Conservation (phyloP, 2,797 vertebrate genomes). For the Jordanella pulchra region DNA sequence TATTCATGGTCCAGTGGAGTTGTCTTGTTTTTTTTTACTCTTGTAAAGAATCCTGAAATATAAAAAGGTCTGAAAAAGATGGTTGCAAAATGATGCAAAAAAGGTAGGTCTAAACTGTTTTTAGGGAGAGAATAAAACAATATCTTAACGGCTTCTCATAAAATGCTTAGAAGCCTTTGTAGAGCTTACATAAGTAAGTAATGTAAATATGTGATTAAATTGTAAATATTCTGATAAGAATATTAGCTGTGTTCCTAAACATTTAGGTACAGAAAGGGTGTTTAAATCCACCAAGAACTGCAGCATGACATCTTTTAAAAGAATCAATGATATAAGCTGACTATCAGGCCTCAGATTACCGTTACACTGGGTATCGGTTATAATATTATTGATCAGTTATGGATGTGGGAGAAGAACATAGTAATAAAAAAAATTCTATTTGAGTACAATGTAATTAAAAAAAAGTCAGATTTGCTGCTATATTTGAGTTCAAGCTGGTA, state of each 20-base stretch:
- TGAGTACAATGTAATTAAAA: constrained; percentile 1
- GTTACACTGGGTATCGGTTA: constrained; percentile 16
- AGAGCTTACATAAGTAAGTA: not conserved
- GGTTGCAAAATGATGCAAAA: not conserved
- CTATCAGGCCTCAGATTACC: not conserved
- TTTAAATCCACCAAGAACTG: constrained; percentile 16
- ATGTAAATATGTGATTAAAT: constrained; percentile 15
- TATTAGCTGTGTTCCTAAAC: not conserved
- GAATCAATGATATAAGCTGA: not conserved
- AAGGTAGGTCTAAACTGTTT: not conserved
- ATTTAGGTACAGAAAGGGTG: not conserved
- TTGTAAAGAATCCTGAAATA: not conserved
- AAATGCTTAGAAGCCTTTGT: not conserved
- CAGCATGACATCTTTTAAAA: constrained; percentile 7
- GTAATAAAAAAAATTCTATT: constrained; percentile 9
- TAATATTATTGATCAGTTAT: constrained; percentile 5
- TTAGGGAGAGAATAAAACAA: not conserved
- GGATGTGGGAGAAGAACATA: constrained; percentile 18
- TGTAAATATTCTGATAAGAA: constrained; percentile 10
- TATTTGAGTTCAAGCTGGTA: not conserved
- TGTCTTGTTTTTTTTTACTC: not conserved
- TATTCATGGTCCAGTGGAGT: not conserved
- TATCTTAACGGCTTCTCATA: not conserved
- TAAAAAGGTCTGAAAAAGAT: not conserved
- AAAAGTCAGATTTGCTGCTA: constrained; percentile 16